Conservation (phyloP, 1,140 invertebrate genomes). For the Brachionus koreanus region DNA sequence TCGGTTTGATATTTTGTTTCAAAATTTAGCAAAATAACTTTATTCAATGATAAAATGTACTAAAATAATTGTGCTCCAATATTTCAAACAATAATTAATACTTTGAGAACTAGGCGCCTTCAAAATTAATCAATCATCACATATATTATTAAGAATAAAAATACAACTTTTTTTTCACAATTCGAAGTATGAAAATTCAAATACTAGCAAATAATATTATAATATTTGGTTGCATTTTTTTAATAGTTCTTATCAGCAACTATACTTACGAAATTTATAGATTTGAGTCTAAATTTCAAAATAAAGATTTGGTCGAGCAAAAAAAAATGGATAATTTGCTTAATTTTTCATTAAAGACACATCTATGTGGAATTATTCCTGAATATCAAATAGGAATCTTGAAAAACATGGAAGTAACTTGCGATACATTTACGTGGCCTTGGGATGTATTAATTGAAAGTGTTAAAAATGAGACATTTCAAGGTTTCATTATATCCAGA, state of each 20-base stretch:
- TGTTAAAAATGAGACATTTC: not conserved
- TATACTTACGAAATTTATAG: constrained; percentile 1
- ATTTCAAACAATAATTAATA: too few relatives aligned
- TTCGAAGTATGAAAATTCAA: not conserved
- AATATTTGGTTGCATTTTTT: not conserved
- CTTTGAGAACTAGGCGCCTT: not conserved
- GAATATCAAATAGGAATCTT: constrained; percentile 6
- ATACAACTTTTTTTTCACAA: not conserved
- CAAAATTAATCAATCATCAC: not conserved
- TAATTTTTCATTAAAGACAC: not conserved
- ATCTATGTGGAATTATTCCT: constrained; percentile 6
- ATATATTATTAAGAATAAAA: not conserved
- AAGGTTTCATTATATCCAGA: not conserved
- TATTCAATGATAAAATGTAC: too few relatives aligned
- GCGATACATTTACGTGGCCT: not conserved
- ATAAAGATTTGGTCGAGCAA: not conserved
- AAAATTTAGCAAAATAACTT: too few relatives aligned
- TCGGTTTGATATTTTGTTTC: too few relatives aligned
- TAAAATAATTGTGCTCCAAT: too few relatives aligned
- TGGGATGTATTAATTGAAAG: not conserved
- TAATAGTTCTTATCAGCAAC: not conserved
- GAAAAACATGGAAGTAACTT: not conserved
- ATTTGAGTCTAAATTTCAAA: not conserved
- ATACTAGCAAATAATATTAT: not conserved
- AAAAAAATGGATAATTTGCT: not conserved